Evolutionary conservation across 2,113 vertebrate genomes (phyloP), one percentile per base, ranked within the genome.

Genomic region (Otocyon megalotis): DNA sequence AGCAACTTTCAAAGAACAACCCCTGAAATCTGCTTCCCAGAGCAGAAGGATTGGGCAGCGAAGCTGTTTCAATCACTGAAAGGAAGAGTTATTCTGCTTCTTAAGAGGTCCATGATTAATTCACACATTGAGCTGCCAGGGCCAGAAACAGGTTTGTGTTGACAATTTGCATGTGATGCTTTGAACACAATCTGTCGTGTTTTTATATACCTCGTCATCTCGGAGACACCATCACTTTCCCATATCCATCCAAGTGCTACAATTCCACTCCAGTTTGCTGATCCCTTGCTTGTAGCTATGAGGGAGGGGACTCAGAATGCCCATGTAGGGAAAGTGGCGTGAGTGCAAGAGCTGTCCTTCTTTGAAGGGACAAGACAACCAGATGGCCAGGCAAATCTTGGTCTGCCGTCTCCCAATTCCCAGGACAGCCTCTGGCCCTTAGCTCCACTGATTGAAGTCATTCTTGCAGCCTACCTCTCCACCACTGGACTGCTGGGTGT

Each of bases 141-240:
- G 98, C 98, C 97, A 98, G 98, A 98, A 98, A 98, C 98, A 98
- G 97, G 98, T 98, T 98, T 93, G 77, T 98, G 97, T 97, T 98
- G 97, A 98, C 97, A 98, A 98, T 98, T 97, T 98, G 93, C 96
- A 98, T 98, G 90, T 87, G 98, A 97, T 98, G 93, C 96, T 97
- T 98, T 50, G 79, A 98, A 98, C 98, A 98, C 98, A 98, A 98
- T 98, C 98, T 98, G 98, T 96, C 92, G 28, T 88, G 65, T 90
- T 98, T 98, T 96, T 95, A 92, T 97, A 94, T 98, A 97, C 96
- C 88, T 98, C 96, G 48, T 93, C 96, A 74, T 63, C 83, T 96
- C 91, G 90, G 94, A 97, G 90, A 95, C 84, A 94, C 88, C 87
- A 89, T 74, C 48, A 35, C 37, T 95, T 97, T 98, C 74, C 92